Base-by-base conservation (phyloP, 2,888 invertebrate species). In the Busseola fusca region DNA sequence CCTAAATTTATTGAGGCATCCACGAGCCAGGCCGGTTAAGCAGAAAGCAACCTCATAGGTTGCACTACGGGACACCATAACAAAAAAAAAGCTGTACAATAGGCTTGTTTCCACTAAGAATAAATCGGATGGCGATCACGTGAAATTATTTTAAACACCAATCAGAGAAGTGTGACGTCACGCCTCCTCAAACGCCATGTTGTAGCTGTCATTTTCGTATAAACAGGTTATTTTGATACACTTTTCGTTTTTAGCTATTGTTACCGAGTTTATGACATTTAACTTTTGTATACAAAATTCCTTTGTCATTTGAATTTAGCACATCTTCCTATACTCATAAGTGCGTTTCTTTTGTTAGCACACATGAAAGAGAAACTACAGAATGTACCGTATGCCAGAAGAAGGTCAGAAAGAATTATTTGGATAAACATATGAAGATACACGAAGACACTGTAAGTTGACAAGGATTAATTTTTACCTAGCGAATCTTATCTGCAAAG, bases 371-470 rank as follows among this genome's bases (percentile, higher is more conserved):
- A 30, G 72, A 72, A 48, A 72, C 64, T 9, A 48, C 64, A 16
- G 64, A 37, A 10, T 72, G 72, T 30, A 30, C 72, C 9, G 64
- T 72, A 21, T 72, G 72, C 72, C 72, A 72, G 48, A 72, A 72
- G 64, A 72, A 72, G 56, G 27, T 72, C 21, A 56, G 72, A 64
- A 72, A 72, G 14, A 72, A 72, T 56, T 72, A 72, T 56, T 72
- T 72, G 12, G 64, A 72, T 7, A 40, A 30, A 25, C 72, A 72
- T 30, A 21, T 72, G 37, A 72, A 64, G 54, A 64, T 16, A 21
- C 72, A 72, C 40, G 27, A 64, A 0, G 30, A 72, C 27, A 64
- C 45, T 72, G 72, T 72, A 56, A 72, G 72, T 72, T 30, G 40
- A 30, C 12, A 45, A 54, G 9, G 45, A 34, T 42, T 25, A 7